Evolutionary conservation across 2,888 invertebrate genomes (phyloP).

Genomic region (Trissolcus brochymenae): DNA sequence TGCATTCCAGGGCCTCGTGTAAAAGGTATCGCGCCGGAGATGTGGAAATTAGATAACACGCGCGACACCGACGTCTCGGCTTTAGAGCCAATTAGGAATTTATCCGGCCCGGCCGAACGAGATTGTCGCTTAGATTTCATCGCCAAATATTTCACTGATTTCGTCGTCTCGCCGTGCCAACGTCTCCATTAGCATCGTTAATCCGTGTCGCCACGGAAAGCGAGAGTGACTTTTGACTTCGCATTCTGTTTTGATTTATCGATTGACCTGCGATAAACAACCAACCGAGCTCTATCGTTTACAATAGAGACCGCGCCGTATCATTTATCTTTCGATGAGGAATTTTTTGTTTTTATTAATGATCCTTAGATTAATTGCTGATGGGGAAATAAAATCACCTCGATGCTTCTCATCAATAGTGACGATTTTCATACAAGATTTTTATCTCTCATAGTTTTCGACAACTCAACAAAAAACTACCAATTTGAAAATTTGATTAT

Average conservation of each 20-base stretch:
- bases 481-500: too few species aligned
- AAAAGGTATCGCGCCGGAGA: conserved; percentile 48
- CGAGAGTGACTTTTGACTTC: conserved; percentile 17
- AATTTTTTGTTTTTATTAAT: neutral
- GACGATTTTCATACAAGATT: too few species aligned
- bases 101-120: conserved; percentile 45
- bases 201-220: conserved; percentile 38
- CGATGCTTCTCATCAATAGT: too few species aligned
- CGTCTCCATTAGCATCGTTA: conserved; percentile 53
- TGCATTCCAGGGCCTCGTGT: conserved; percentile 56
- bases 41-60: conserved; percentile 58
- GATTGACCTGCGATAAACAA: conserved; percentile 2
- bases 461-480: too few species aligned
- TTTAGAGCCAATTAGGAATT: conserved; percentile 59
- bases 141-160: conserved; percentile 54
- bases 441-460: too few species aligned
- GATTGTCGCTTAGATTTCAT: conserved; percentile 38
- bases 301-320: neutral
- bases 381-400: neutral
- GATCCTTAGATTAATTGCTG: conserved; percentile 3
- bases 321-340: neutral
- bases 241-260: conserved; percentile 5
- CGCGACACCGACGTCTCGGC: conserved; percentile 43
- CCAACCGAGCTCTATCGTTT: neutral
- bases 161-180: conserved; percentile 24